Evolutionary conservation across 2,113 vertebrate species (phyloP).

Genomic region (Gymnarchus niloticus): DNA sequence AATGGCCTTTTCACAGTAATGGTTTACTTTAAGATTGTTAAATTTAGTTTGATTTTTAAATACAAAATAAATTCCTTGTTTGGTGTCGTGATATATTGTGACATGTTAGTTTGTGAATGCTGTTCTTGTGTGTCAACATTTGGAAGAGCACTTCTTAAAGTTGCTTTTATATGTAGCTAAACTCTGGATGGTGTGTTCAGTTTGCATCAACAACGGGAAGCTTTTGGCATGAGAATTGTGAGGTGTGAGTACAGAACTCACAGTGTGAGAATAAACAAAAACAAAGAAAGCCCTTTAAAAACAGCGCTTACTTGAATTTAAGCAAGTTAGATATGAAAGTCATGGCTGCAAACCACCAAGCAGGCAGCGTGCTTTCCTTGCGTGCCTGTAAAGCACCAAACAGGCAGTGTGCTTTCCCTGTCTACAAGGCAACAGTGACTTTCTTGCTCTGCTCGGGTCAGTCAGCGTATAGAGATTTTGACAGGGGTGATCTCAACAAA

Average conservation of each 20-base stretch:
- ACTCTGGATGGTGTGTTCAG: not conserved
- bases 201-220: not conserved
- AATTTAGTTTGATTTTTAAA: not conserved
- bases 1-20: not conserved
- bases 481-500: not conserved
- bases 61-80: not conserved
- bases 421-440: not conserved
- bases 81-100: not conserved
- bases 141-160: not conserved
- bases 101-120: not conserved
- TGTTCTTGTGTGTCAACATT: not conserved
- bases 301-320: not conserved
- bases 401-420: not conserved
- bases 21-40: not conserved
- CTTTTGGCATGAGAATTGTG: not conserved
- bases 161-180: not conserved
- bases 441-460: not conserved
- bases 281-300: not conserved
- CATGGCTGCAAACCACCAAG: not conserved
- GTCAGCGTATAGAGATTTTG: not conserved
- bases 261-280: not conserved
- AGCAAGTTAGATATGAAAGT: not conserved
- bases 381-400: no score
- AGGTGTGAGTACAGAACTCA: not conserved
- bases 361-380: no score